Evolutionary conservation across 2,797 vertebrate genomes (phyloP).

Genomic region (Periophthalmus magnuspinnatus): DNA sequence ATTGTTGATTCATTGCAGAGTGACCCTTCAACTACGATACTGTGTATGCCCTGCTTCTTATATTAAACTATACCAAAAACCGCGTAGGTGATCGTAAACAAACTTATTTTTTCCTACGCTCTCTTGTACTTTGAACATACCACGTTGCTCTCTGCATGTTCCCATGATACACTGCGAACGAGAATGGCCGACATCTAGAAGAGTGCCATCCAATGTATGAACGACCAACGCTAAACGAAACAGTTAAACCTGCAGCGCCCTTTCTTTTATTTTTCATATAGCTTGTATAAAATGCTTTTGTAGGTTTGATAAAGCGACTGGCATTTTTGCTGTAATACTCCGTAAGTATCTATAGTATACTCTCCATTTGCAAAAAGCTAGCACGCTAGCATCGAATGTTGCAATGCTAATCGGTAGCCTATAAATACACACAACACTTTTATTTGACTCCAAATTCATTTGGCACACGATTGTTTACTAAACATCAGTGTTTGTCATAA

Average conservation of each 20-base stretch:
- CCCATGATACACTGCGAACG: slow-evolving; percentile 63
- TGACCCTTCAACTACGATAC: neutral
- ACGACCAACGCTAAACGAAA: slow-evolving; percentile 5
- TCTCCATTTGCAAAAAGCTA: slow-evolving; percentile 26
- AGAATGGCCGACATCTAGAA: slow-evolving; percentile 62
- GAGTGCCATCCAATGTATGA: slow-evolving; percentile 22
- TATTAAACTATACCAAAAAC: neutral
- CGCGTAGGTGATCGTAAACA: neutral
- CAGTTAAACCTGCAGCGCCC: neutral
- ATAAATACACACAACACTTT: neutral
- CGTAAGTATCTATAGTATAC: slow-evolving; percentile 49
- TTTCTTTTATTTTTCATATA: neutral
- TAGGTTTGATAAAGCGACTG: slow-evolving; percentile 31
- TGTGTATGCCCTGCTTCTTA: neutral
- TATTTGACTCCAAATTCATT: neutral
- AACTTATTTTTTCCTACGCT: slow-evolving; percentile 11
- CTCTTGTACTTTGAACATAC: neutral
- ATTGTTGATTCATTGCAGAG: neutral
- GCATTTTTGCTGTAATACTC: slow-evolving; percentile 19
- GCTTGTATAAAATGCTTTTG: slow-evolving; percentile 24
- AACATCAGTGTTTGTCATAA: too few relatives aligned
- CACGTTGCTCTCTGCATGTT: neutral
- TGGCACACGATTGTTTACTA: neutral
- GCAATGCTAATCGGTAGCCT: neutral
- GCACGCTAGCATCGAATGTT: slow-evolving; percentile 4